Evolutionary conservation across 1,140 invertebrate genomes (phyloP), one percentile per base, ranked within the genome.

Genomic region (Drosophila cardini): DNA sequence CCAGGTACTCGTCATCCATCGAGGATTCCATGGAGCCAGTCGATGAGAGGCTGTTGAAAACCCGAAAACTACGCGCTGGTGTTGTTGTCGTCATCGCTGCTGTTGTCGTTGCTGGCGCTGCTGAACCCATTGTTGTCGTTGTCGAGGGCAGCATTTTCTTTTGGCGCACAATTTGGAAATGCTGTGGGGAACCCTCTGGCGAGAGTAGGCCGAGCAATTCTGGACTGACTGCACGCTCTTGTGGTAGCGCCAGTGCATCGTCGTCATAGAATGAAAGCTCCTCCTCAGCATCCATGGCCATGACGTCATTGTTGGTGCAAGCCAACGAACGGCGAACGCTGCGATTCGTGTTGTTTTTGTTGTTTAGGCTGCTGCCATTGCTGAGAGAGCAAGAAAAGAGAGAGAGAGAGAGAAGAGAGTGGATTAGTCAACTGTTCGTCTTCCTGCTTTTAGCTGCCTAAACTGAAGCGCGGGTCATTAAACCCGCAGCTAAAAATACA

Each of bases 1-100:
- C 95, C 72, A 95, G 93, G 73, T 95, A 95, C 8, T 95, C 95
- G 78, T 96, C 95, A 56, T 95, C 95, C 81, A 94, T 93, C 1
- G 94, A 94, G 1, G 94, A 94, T 46, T 94, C 94, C 71, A 92
- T 92, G 64, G 94, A 94, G 48, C 85, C 83, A 18, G 92, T 94
- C 16, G 93, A 94, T 8, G 93, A 95, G 0, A 94, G 52, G 62
- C 92, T 93, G n/a, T 93, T 90, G 48, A 94, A 92, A 11, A 91
- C 64, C 13, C 86, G 80, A 63, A 50, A 93, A 67, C 11, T 87
- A 72, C n/a, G 81, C 18, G 68, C 79, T 15, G 18, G 64, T 9
- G 85, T 78, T 13, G 86, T 2, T 93, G 93, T 36, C 92, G 77
- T 5, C 94, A 16, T 48, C 30, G n/a, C 21, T 46, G 52, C 46